phyloP scores from a whole-genome alignment of 2,113 vertebrate species.

The Casuarius casuarius region DNA sequence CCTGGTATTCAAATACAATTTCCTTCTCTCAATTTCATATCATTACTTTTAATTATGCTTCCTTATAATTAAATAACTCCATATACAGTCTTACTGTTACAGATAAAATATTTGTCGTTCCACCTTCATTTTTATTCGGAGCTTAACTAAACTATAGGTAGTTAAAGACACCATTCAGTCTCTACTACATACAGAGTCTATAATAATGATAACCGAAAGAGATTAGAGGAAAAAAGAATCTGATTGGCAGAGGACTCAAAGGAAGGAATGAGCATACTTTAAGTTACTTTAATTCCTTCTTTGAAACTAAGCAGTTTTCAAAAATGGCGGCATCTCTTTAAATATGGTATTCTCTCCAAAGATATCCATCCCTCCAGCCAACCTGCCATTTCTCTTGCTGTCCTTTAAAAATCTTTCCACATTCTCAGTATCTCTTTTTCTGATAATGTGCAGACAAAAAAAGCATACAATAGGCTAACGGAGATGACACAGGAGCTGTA shows the following conservation, averaged over 20 bases:
- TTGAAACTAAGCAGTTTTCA: neutral
- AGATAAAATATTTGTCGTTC: neutral
- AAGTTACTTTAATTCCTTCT: neutral
- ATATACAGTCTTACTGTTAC: neutral
- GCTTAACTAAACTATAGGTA: neutral
- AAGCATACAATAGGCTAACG: neutral
- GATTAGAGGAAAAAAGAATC: neutral
- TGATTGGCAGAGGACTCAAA: neutral
- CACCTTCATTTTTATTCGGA: neutral
- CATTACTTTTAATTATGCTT: neutral
- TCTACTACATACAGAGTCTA: neutral
- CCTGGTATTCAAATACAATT: neutral
- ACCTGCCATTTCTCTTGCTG: neutral
- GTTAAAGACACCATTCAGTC: neutral
- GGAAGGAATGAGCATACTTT: neutral
- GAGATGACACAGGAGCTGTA: neutral
- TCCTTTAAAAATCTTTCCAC: neutral
- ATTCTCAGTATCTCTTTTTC: neutral
- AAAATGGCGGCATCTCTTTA: neutral
- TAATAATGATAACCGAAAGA: neutral
- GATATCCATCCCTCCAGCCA: neutral
- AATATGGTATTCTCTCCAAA: neutral
- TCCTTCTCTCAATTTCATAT: neutral
- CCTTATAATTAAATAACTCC: neutral
- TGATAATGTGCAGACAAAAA: neutral